Evolutionary conservation across 2,113 vertebrate species (phyloP).

Genomic region (Poeciliopsis retropinna): DNA sequence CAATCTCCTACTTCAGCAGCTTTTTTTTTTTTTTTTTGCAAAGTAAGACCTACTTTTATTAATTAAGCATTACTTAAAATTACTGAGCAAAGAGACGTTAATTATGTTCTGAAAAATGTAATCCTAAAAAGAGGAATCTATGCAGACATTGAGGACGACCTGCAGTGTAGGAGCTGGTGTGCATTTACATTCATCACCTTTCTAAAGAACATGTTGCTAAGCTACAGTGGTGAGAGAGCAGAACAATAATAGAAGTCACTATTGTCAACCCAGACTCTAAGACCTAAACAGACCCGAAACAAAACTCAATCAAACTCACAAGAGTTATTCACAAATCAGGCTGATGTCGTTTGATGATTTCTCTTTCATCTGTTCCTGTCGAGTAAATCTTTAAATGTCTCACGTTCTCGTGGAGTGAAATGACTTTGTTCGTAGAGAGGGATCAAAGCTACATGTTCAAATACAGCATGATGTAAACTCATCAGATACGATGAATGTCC

Average conservation of each 20-base stretch:
- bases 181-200: slow-evolving; percentile 44
- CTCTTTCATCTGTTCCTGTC: slow-evolving; percentile 17
- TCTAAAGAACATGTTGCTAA: slow-evolving; percentile 59
- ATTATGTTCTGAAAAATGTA: not conserved
- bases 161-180: slow-evolving; percentile 19
- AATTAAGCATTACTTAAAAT: too few species aligned
- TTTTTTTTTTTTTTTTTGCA: too few species aligned
- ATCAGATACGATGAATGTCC: slow-evolving; percentile 22
- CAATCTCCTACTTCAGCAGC: too few species aligned
- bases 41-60: too few species aligned
- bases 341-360: slow-evolving; percentile 8
- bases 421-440: not conserved
- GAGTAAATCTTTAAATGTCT: slow-evolving; percentile 19
- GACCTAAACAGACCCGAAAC: not conserved
- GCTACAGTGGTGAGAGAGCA: slow-evolving; percentile 53
- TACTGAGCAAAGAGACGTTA: too few species aligned
- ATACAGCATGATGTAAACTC: slow-evolving; percentile 10
- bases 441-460: not conserved
- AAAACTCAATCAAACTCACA: slow-evolving; percentile 5
- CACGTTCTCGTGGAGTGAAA: slow-evolving; percentile 12
- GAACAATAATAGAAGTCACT: slow-evolving; percentile 51
- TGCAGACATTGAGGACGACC: not conserved
- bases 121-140: not conserved
- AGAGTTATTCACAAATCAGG: not conserved
- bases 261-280: slow-evolving; percentile 22